Base-by-base conservation (phyloP, 2,113 vertebrate genomes). In the Oplegnathus fasciatus region DNA sequence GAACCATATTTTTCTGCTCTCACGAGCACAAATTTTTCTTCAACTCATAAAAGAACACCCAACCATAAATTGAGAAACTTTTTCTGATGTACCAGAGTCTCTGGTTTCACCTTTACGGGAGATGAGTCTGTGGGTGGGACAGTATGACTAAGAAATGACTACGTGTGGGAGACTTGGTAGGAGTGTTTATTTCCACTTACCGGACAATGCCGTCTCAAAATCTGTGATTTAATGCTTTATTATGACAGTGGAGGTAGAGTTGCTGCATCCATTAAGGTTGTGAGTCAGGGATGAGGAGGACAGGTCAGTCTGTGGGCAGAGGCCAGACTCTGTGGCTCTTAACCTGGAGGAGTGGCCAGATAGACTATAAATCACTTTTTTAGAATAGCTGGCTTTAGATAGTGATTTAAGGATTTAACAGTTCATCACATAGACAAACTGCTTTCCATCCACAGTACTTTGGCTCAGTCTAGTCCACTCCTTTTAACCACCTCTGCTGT, bases 171-270 rank as follows among this genome's bases (percentile, higher is more conserved):
- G 82, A 88, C 78, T 66, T 7, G 75, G 65, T 75, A 26, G 42
- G 83, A 86, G 87, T 73, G 87, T 93, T 93, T 88, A 89, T 88
- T 88, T 90, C 86, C 85, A 88, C 44, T 91, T 84, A 88, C 75
- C 40, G 78, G 77, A 88, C 89, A 88, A 85, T 87, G 69, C 11
- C 5, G 37, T 30, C 80, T 79, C 3, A 77, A 84, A 90, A 78
- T 37, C 80, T 48, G 78, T 68, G 86, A 90, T 90, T 91, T 88
- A 87, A 77, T 14, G 73, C 32, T 87, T 83, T 82, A 87, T 88
- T 89, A 67, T 90, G 82, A 84, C 74, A 77, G 86, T 7, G 61
- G 85, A 90, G 83, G 86, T 34, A 75, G 62, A 87, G 30, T 32
- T 20, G 70, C 81, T 34, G 72, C 46, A 24, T 88, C 87, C 87